A percentile compares a stretch with the other conserved stretches of the same genome.
phyloP scores from a whole-genome alignment of 2,113 vertebrate species.

The Opisthocomus hoazin region DNA sequence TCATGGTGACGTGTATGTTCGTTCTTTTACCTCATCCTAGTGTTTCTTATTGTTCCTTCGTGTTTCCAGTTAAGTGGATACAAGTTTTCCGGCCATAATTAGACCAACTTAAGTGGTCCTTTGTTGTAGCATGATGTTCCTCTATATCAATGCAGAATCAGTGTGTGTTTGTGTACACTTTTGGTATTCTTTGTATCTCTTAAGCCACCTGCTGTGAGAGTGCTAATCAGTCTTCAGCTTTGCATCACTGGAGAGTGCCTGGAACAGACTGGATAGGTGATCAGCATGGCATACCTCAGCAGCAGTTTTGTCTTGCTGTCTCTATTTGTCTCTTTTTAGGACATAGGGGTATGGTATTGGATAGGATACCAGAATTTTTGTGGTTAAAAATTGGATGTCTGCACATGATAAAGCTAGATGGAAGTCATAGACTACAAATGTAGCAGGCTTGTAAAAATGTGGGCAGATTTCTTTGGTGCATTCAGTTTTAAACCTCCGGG shows the following conservation, averaged over 20 bases:
- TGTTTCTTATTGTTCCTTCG: neutral
- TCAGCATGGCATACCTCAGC: neutral
- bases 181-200: neutral
- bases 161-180: neutral
- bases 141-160: neutral
- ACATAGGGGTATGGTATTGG: neutral
- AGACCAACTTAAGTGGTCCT: neutral
- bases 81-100: neutral
- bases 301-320: neutral
- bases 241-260: neutral
- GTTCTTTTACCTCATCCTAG: neutral
- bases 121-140: neutral
- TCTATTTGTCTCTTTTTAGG: neutral
- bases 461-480: neutral
- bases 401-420: neutral
- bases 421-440: neutral
- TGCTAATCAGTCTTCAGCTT: neutral
- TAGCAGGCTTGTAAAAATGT: neutral
- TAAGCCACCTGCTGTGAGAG: fast-evolving
- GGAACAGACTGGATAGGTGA: neutral
- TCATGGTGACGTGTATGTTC: neutral
- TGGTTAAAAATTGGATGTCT: neutral
- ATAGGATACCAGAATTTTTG: neutral
- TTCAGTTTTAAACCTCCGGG: neutral
- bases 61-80: neutral